Conservation (phyloP, 1,140 invertebrate species). For the Drosophila santomea region DNA sequence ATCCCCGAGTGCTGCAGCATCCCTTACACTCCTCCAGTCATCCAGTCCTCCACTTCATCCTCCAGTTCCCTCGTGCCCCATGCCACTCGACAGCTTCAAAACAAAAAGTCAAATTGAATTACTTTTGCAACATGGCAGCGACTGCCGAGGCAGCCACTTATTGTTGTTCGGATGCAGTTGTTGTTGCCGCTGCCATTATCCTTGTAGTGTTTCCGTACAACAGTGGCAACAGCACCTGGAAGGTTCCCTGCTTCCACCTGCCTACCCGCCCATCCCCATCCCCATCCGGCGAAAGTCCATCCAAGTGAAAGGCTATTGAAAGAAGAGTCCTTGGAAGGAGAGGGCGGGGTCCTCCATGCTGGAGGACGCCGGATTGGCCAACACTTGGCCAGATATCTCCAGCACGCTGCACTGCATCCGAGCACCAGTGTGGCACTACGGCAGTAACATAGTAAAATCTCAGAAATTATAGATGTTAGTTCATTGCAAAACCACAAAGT, state of each 20-base stretch:
- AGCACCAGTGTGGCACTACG: constrained; percentile 4
- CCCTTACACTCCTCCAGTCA: neutral
- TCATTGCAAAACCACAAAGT: too few species aligned
- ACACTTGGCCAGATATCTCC: constrained; percentile 37
- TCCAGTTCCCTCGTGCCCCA: neutral
- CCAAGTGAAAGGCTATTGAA: constrained; percentile 68
- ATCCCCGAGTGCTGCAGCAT: constrained; percentile 25
- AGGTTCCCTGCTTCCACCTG: neutral
- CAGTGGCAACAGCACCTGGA: constrained; percentile 57
- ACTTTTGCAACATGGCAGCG: constrained; percentile 68
- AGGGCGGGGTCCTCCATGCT: constrained; percentile 6
- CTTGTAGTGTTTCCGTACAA: constrained; percentile 61
- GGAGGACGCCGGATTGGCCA: constrained; percentile 21
- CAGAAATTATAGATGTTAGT: too few species aligned
- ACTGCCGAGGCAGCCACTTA: constrained; percentile 39
- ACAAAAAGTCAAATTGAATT: constrained; percentile 78
- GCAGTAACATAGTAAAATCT: too few species aligned
- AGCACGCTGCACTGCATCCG: constrained; percentile 41
- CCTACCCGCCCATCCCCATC: neutral
- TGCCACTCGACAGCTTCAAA: constrained; percentile 38
- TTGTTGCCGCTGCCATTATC: constrained; percentile 50
- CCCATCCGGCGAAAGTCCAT: constrained; percentile 8
- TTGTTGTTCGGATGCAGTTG: constrained; percentile 49
- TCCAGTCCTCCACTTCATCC: neutral
- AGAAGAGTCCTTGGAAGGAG: constrained; percentile 9